Evolutionary conservation across 1,140 invertebrate genomes (phyloP).

Genomic region (Ectropis grisescens): DNA sequence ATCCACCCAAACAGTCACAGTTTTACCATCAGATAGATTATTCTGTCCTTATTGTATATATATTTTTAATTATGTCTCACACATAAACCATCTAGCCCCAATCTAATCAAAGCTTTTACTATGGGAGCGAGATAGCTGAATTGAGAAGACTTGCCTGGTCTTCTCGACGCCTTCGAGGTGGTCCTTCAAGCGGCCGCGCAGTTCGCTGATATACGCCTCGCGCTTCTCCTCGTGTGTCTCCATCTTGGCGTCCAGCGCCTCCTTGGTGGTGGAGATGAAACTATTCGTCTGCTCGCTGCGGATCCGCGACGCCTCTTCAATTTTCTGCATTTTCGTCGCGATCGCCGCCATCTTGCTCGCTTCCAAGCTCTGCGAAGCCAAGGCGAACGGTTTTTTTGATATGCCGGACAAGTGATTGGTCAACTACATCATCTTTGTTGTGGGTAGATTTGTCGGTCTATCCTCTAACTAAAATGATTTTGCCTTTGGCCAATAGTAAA

Average conservation of each 20-base stretch:
- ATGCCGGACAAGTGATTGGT: conserved; percentile 6
- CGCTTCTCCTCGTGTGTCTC: conserved; percentile 88
- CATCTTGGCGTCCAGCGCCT: conserved; percentile 91
- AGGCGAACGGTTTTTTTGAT: conserved; percentile 22
- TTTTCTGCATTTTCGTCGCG: conserved; percentile 85
- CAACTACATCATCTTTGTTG: no score
- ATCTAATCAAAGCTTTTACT: no score
- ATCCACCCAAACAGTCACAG: no score
- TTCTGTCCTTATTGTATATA: no score
- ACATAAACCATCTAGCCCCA: no score
- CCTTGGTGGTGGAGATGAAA: conserved; percentile 87
- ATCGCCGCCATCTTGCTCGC: conserved; percentile 86
- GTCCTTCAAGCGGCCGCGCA: conserved; percentile 89
- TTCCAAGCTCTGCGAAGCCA: conserved; percentile 82
- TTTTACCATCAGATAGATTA: no score
- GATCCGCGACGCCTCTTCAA: conserved; percentile 91
- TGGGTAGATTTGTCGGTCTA: no score
- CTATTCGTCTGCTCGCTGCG: conserved; percentile 87
- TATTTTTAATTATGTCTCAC: no score
- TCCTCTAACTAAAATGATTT: no score
- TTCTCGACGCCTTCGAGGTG: conserved; percentile 88
- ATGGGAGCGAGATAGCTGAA: no score
- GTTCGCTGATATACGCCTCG: conserved; percentile 87
- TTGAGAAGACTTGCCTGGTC: no score
- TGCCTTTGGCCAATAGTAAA: no score